Evolutionary conservation across 2,888 invertebrate species (phyloP).

Genomic region (Esperia sulphurella): DNA sequence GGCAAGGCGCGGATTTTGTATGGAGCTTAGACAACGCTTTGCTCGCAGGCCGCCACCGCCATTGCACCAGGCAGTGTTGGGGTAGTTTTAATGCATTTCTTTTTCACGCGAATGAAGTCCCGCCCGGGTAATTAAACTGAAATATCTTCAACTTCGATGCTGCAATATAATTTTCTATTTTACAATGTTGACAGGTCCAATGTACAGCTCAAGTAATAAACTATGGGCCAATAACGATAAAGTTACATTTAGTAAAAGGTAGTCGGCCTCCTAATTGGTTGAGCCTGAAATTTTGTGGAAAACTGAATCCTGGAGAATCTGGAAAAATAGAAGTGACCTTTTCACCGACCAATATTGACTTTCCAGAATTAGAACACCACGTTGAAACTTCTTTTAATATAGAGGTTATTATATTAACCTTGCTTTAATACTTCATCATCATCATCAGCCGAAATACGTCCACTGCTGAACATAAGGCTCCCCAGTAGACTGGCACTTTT

Average conservation of each 20-base stretch:
- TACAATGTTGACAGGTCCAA: constrained; percentile 37
- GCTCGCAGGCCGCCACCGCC: no score
- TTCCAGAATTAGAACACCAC: constrained; percentile 59
- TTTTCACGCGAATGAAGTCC: no score
- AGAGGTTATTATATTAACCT: constrained; percentile 46
- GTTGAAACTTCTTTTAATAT: constrained; percentile 64
- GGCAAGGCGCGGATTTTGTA: no score
- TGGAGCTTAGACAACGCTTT: no score
- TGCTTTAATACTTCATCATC: no score
- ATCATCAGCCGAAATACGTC: no score
- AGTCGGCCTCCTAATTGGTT: constrained; percentile 51
- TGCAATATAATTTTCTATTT: neutral
- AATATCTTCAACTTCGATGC: no score
- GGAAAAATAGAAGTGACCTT: constrained; percentile 73
- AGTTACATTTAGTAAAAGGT: constrained; percentile 61
- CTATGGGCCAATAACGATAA: constrained; percentile 73
- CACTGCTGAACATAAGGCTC: no score
- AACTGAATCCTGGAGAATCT: constrained; percentile 67
- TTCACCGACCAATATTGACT: constrained; percentile 62
- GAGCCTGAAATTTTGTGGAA: constrained; percentile 52
- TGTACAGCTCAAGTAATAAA: constrained; percentile 71
- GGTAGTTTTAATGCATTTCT: no score
- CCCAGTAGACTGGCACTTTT: no score
- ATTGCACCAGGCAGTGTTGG: no score
- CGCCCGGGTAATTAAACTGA: no score